phyloP scores from a whole-genome alignment of 2,113 vertebrate species.

The Festucalex cinctus region DNA sequence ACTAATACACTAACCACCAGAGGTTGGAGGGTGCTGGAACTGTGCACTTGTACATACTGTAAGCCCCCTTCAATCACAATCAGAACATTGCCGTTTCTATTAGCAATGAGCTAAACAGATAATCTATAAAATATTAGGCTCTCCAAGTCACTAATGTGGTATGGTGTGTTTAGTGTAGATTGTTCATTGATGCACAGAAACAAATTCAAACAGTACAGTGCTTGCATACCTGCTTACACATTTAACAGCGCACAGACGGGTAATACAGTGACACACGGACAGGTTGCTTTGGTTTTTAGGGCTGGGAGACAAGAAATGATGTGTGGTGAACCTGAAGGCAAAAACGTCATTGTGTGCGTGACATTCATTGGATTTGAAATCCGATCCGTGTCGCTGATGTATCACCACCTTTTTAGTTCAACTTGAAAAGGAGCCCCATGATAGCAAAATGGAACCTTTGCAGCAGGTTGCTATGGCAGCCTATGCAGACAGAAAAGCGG shows the following conservation, averaged over 20 bases:
- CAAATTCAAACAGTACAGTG: not conserved
- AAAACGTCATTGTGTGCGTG: constrained; percentile 50
- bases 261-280: constrained; percentile 34
- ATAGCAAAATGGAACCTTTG: constrained; percentile 4
- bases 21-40: too few species aligned
- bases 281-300: constrained; percentile 62
- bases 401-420: constrained; percentile 28
- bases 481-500: constrained; percentile 3
- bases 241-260: constrained; percentile 37
- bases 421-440: constrained; percentile 24
- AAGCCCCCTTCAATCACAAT: too few species aligned
- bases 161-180: too few species aligned
- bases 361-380: constrained; percentile 51
- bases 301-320: constrained; percentile 46
- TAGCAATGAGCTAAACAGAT: not conserved
- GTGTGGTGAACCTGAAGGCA: constrained; percentile 36
- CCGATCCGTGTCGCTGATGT: constrained; percentile 30
- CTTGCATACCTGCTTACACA: too few species aligned
- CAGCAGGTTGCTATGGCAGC: constrained; percentile 4
- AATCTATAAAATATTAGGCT: not conserved
- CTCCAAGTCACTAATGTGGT: too few species aligned
- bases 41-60: too few species aligned
- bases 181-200: not conserved
- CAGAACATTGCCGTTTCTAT: not conserved
- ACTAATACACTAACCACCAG: too few species aligned